These are phyloP conservation scores for Amblyornis subalaris DNA, from an alignment of 2,113 vertebrate genomes.

Conservation along the genomic window DNA sequence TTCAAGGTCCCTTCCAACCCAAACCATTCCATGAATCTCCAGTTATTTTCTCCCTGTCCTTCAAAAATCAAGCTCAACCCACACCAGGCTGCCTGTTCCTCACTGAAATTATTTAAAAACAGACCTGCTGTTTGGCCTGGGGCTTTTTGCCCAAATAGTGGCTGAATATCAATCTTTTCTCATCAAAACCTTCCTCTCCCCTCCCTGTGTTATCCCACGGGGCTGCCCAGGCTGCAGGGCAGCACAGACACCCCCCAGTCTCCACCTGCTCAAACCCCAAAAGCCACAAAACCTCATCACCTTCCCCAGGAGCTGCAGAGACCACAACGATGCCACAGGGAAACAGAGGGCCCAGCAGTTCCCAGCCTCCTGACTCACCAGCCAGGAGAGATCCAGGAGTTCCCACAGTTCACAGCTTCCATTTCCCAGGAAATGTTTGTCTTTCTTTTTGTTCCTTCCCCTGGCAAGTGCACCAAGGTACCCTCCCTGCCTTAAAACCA, in stretches of 20 bases:
- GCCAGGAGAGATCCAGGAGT: background rate
- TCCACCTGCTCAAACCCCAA: background rate
- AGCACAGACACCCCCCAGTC: background rate
- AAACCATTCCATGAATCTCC: background rate
- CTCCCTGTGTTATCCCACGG: accelerated
- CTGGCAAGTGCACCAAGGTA: background rate
- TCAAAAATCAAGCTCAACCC: background rate
- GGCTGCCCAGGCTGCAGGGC: background rate
- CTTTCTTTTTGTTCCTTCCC: too few species aligned
- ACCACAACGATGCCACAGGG: background rate
- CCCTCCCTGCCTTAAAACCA: background rate
- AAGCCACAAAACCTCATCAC: background rate
- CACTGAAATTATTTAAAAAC: background rate
- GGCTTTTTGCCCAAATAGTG: background rate
- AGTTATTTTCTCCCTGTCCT: background rate
- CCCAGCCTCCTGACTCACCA: background rate
- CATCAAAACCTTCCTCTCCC: background rate
- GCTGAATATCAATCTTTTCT: background rate
- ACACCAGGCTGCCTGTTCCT: background rate
- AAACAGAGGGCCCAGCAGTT: background rate
- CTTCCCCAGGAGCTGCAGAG: background rate
- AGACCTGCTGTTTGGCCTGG: background rate
- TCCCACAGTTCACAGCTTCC: background rate
- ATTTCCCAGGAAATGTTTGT: background rate
- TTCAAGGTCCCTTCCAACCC: background rate